Evolutionary conservation across 92 coral and sea anemone species (phyloP), one percentile per base, ranked within the genome.

Genomic region (Pocillopora meandrina): DNA sequence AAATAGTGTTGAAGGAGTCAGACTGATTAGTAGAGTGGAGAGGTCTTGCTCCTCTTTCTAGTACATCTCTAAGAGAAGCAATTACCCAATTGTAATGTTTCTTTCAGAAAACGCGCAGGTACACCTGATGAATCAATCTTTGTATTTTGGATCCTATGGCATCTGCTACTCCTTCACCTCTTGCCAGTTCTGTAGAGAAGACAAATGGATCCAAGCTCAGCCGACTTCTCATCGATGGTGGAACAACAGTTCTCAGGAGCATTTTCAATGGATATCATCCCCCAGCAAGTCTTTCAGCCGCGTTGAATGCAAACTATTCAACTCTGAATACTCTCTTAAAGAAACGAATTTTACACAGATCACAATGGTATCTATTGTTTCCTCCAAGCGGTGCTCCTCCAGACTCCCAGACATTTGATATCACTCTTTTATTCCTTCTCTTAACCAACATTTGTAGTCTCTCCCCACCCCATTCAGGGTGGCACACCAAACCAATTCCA

Each of bases 371-470:
- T 71, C 69, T 69, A 65, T 85, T 92, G 79, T 92, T 90, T 55
- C 91, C 95, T 49, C 85, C 93, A 36, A 64, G 72, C 79, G 94
- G 90, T 63, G 86, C 77, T 65, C 31, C 62, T 14, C 95, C 95
- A 70, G 89, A 84, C 55, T 92, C 93, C 57, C 82, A 58, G 17
- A 75, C 85, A 9, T 92, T 85, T 58, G 95, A 92, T 19, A 79
- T 92, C 61, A 92, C 92, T 74, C 87, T 92, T 52, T 77, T 92
- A 15, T 82, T 89, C 63, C 81, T 89, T 18, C 88, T 92, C n/a
- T 80, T 92, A 14, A 82, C 90, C 60, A 92, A 78, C 75, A 92
- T 92, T 65, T 92, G 95, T 88, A 87, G 94, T 13, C 84, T 84
- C 3, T 49, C 18, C 68, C 71, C 83, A 34, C 94, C 91, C 56